These are phyloP conservation scores for Cosmia trapezina DNA, from an alignment of 2,888 invertebrate genomes.

Conservation along the genomic window DNA sequence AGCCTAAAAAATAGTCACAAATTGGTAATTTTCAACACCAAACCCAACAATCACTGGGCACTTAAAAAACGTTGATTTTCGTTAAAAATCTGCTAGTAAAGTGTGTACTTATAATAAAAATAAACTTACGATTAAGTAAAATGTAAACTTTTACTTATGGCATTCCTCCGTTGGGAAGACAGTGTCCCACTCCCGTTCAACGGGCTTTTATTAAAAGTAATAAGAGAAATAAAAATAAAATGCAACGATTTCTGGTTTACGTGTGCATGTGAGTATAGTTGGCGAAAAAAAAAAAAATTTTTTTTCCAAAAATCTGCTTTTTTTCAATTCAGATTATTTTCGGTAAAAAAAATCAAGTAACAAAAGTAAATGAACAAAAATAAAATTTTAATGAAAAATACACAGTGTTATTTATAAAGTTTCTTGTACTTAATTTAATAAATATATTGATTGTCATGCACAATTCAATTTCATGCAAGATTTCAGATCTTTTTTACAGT, in stretches of 20 bases:
- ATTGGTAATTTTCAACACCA: constrained; percentile 35
- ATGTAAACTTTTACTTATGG: constrained; percentile 65
- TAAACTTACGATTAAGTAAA: constrained; percentile 63
- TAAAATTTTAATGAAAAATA: neutral
- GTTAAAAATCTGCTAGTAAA: constrained; percentile 50
- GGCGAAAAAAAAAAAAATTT: neutral
- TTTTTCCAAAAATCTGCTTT: neutral
- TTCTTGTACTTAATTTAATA: constrained; percentile 1
- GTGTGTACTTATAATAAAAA: constrained; percentile 64
- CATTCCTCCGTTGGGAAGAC: constrained; percentile 67
- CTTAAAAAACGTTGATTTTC: constrained; percentile 42
- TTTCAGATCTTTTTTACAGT: constrained; percentile 50
- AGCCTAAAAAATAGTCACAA: constrained; percentile 21
- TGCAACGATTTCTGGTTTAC: constrained; percentile 53
- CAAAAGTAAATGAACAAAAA: neutral
- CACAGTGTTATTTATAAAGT: constrained; percentile 29
- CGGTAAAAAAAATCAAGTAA: neutral
- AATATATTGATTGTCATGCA: constrained; percentile 34
- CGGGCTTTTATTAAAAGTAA: constrained; percentile 63
- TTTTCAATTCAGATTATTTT: neutral
- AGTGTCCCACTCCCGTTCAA: constrained; percentile 76
- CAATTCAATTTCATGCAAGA: too few relatives aligned
- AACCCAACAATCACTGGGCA: constrained; percentile 61
- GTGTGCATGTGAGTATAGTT: constrained; percentile 1
- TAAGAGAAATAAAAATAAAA: constrained; percentile 61